Conservation (phyloP, 2,888 invertebrate genomes). For the Polymixis flavicincta region DNA sequence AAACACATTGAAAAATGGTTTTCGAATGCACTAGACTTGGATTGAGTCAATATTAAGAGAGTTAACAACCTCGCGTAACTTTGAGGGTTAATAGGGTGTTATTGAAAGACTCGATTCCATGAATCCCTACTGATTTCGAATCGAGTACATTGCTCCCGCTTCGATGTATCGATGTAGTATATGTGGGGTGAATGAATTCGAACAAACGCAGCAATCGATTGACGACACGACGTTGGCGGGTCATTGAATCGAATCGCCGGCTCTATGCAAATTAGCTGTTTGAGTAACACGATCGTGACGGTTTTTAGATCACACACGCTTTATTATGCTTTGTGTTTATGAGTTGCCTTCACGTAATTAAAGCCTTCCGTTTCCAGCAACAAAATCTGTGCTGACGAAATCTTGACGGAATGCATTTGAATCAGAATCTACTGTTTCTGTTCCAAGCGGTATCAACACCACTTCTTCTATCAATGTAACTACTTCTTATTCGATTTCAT, state of each 20-base stretch:
- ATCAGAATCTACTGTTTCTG: background rate
- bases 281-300: conserved; percentile 45
- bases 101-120: conserved; percentile 35
- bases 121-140: conserved; percentile 53
- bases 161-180: conserved; percentile 39
- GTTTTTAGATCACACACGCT: conserved; percentile 58
- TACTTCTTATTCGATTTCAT: background rate
- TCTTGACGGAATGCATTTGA: background rate
- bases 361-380: conserved; percentile 29
- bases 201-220: conserved; percentile 71
- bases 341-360: conserved; percentile 13
- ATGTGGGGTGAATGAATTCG: conserved; percentile 70
- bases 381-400: conserved; percentile 19
- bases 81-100: conserved; percentile 55
- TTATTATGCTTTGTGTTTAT: conserved; percentile 36
- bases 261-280: conserved; percentile 59
- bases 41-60: conserved; percentile 39
- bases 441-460: background rate
- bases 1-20: conserved; percentile 35
- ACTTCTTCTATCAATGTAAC: background rate
- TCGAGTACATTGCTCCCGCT: conserved; percentile 59
- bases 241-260: conserved; percentile 66
- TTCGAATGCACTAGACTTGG: conserved; percentile 30
- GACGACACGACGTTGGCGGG: conserved; percentile 55
- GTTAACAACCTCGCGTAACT: conserved; percentile 47